A percentile compares a stretch with the other conserved stretches of the same genome.
Evolutionary conservation across 2,888 invertebrate genomes (phyloP).

Genomic region (Ischnus inquisitorius): DNA sequence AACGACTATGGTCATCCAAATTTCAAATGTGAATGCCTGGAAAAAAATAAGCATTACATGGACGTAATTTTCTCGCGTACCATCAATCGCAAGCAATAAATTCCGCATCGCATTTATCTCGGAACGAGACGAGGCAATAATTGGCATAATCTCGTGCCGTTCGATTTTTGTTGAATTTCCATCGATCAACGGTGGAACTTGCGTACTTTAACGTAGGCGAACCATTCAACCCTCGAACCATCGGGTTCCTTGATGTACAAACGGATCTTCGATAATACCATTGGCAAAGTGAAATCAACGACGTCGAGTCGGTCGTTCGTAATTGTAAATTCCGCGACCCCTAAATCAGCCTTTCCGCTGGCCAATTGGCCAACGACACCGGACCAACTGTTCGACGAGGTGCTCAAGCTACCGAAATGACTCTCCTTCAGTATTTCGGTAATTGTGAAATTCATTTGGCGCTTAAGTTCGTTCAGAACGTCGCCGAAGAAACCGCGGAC

Average conservation of each 20-base stretch:
- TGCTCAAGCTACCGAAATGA: constrained; percentile 73
- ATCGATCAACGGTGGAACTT: too few relatives aligned
- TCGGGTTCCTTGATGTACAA: constrained; percentile 75
- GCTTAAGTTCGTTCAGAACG: constrained; percentile 74
- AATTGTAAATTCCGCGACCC: constrained; percentile 76
- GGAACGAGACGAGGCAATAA: background rate
- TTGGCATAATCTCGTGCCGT: background rate
- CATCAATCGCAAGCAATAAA: background rate
- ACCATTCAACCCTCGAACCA: constrained; percentile 74
- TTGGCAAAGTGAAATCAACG: constrained; percentile 79
- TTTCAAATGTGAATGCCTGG: constrained; percentile 60
- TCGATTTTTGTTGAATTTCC: too few relatives aligned
- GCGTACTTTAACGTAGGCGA: constrained; percentile 77
- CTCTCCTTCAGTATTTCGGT: constrained; percentile 41
- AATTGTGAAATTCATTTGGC: constrained; percentile 76
- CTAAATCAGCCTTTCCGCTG: constrained; percentile 73
- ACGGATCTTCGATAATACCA: constrained; percentile 71
- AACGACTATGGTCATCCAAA: constrained; percentile 69
- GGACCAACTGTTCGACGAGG: constrained; percentile 71
- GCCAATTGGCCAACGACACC: constrained; percentile 76
- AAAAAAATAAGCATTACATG: background rate
- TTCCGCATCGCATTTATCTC: background rate
- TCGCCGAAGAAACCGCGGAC: constrained; percentile 73
- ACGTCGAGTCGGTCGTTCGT: constrained; percentile 71
- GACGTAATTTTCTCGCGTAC: background rate